Evolutionary conservation across 2,888 invertebrate species (phyloP).

Genomic region (Scaptomyza tumidula): DNA sequence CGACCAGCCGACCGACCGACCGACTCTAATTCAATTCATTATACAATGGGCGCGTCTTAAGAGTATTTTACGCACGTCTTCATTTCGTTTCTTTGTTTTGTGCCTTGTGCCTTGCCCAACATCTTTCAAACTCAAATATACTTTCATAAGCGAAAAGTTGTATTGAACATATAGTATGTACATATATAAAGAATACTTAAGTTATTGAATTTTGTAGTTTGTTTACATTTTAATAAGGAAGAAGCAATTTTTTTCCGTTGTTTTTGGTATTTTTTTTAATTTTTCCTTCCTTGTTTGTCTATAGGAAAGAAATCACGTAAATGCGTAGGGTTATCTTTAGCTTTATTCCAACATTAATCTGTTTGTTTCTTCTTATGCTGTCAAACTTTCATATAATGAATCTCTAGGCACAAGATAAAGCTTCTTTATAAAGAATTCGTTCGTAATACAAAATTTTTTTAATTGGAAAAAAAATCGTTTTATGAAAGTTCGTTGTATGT

Average conservation of each 20-base stretch:
- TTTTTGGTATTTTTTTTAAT: background rate
- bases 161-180: background rate
- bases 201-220: background rate
- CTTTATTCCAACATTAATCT: background rate
- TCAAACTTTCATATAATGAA: no score
- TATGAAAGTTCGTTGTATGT: no score
- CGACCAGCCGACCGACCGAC: constrained; percentile 2
- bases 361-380: background rate
- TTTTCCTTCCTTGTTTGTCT: background rate
- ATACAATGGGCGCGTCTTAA: constrained; percentile 43
- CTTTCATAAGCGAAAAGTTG: background rate
- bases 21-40: constrained; percentile 16
- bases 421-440: no score
- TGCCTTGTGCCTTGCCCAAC: constrained; percentile 36
- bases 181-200: constrained; percentile 1
- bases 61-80: constrained; percentile 43
- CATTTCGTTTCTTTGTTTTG: background rate
- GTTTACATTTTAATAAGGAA: no score
- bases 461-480: no score
- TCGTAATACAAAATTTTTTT: no score
- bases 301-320: constrained; percentile 29
- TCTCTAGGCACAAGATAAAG: no score
- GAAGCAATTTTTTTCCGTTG: background rate
- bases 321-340: constrained; percentile 31
- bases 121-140: constrained; percentile 18